Evolutionary conservation across 2,113 vertebrate genomes (phyloP).

Genomic region (Gallinago jamesoni): DNA sequence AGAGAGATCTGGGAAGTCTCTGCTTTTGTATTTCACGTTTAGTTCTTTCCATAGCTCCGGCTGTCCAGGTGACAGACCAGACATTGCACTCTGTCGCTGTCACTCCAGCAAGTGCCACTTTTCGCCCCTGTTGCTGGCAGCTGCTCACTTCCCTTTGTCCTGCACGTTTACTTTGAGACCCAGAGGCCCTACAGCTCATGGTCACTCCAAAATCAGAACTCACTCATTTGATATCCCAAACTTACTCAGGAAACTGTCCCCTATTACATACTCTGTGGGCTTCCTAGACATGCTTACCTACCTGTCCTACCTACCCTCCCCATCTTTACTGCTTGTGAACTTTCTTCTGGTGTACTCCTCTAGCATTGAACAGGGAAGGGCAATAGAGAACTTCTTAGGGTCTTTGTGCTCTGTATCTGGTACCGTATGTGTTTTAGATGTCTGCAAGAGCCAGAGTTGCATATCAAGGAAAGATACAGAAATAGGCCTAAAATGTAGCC

Average conservation of each 20-base stretch:
- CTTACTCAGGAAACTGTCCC: background rate
- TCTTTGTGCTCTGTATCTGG: background rate
- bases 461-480: background rate
- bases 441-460: background rate
- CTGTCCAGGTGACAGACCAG: background rate
- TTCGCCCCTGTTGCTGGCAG: background rate
- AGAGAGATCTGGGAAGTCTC: background rate
- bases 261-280: background rate
- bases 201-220: background rate
- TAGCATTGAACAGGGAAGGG: background rate
- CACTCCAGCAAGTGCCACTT: background rate
- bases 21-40: background rate
- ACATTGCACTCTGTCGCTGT: accelerated
- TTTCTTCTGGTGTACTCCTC: background rate
- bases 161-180: background rate
- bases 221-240: background rate
- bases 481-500: background rate
- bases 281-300: background rate
- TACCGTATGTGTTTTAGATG: background rate
- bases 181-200: background rate
- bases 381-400: background rate
- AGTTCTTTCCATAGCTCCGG: accelerated
- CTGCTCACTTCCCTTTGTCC: accelerated
- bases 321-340: background rate
- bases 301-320: background rate